phyloP scores from a whole-genome alignment of 92 coral and sea anemone genomes.

The Porites lobata region DNA sequence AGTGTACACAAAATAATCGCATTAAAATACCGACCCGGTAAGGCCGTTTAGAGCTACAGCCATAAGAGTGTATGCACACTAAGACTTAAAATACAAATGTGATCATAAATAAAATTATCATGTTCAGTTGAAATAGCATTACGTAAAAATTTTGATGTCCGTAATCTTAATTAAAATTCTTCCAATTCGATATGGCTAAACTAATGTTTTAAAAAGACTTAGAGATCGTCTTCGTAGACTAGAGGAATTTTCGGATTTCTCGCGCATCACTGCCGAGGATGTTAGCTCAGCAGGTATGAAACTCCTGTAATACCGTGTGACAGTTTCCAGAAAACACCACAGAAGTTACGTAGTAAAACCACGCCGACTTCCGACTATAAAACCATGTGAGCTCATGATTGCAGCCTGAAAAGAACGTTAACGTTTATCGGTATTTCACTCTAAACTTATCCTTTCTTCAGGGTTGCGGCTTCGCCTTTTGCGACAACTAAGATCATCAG shows the following conservation, averaged over 20 bases:
- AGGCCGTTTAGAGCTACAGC: neutral
- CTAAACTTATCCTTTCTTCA: neutral
- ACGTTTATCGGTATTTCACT: neutral
- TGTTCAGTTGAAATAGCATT: neutral
- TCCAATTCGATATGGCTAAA: too few relatives aligned
- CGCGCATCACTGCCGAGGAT: neutral
- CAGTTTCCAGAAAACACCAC: slow-evolving; percentile 16
- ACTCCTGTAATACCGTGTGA: neutral
- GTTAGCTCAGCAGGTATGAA: slow-evolving; percentile 34
- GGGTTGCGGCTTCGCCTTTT: neutral
- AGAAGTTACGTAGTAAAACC: neutral
- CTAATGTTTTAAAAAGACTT: neutral
- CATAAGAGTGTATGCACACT: neutral
- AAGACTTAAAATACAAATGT: neutral
- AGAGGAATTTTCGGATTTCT: slow-evolving; percentile 22
- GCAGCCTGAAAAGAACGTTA: neutral
- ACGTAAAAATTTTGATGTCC: neutral
- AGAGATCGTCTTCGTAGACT: neutral
- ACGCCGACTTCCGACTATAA: slow-evolving; percentile 4
- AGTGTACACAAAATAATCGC: slow-evolving; percentile 21
- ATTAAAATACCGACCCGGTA: slow-evolving; percentile 36
- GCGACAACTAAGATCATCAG: neutral
- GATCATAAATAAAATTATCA: slow-evolving; percentile 11
- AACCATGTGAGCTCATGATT: slow-evolving; percentile 1
- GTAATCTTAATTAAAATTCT: neutral